Percentiles rank a stretch among this genome's conserved stretches.
phyloP scores from a whole-genome alignment of 2,888 invertebrate genomes.

The Muschampia plurimacula region DNA sequence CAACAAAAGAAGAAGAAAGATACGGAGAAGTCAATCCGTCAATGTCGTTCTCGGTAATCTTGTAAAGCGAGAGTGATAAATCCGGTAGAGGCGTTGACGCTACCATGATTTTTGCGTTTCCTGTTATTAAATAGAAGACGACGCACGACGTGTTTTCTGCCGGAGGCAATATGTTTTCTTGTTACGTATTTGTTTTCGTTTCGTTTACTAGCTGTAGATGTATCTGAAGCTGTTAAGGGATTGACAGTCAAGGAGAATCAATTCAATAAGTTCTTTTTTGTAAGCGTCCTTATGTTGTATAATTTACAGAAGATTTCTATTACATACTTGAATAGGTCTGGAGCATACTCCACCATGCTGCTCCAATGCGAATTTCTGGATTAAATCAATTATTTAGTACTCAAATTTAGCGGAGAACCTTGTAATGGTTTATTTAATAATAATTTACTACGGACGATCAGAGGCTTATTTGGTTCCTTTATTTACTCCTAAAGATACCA shows the following conservation, averaged over 20 bases:
- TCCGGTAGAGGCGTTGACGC: conserved; percentile 65
- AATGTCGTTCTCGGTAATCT: conserved; percentile 82
- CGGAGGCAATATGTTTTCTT: conserved; percentile 44
- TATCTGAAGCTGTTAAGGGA: neutral
- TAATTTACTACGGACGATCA: too few species aligned
- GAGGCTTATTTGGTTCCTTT: neutral
- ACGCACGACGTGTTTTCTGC: conserved; percentile 57
- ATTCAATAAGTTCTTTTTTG: neutral
- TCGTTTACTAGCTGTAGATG: conserved; percentile 17
- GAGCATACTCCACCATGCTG: too few species aligned
- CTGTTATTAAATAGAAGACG: conserved; percentile 60
- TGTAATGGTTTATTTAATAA: too few species aligned
- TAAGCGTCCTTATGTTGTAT: neutral
- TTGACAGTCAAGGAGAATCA: neutral
- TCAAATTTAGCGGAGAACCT: too few species aligned
- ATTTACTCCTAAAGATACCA: neutral
- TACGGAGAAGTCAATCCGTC: conserved; percentile 76
- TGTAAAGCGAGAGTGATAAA: conserved; percentile 78
- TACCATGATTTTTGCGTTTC: conserved; percentile 71
- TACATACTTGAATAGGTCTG: too few species aligned
- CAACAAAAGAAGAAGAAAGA: conserved; percentile 57
- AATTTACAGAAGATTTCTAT: too few species aligned
- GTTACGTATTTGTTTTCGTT: conserved; percentile 26
- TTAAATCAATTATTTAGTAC: too few species aligned
- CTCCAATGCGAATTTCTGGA: too few species aligned